Evolutionary conservation across 1,140 invertebrate species (phyloP), one percentile per base, ranked within the genome.

Genomic region (Saxidomus purpurata): DNA sequence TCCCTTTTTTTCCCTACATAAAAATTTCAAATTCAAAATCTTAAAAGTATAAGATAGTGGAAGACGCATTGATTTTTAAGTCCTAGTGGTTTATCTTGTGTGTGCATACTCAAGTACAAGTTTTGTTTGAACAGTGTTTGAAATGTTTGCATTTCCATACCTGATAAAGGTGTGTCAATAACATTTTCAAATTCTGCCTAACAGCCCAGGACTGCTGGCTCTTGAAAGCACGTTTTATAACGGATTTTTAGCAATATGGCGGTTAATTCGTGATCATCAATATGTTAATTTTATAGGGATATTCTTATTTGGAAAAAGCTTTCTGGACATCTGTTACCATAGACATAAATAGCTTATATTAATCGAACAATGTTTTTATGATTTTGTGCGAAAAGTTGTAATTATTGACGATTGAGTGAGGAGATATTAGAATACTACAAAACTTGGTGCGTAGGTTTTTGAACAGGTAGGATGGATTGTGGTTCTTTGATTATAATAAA

Each of bases 91-190:
- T 85, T 85, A 76, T 85, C 67, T 74, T 76, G 31, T 74, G 67
- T 85, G 34, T 85, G 49, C 59, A 52, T 69, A 31, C 63, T 84
- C 47, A 59, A 76, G 83, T 85, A 52, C 31, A 59, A 22, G 67
- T 19, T 85, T 49, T 85, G 34, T 85, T 85, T 85, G 83, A 69
- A 85, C 83, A 85, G 76, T 71, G 83, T 74, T 52, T 74, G 28
- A 3, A 85, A 76, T 85, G 83, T 85, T 85, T 85, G 83, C 49
- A 49, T 85, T 85, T 34, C 83, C 63, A 55, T 74, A 52, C 63
- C 67, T 52, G 49, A 49, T 55, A 28, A 55, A 85, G 69, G 69
- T 85, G 63, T 85, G 83, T 85, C 83, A 85, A 85, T 76, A 85
- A 52, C 40, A 19, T 61, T 82, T 74, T 83, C 67, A 28, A 49